Evolutionary conservation across 2,888 invertebrate genomes (phyloP), one percentile per base, ranked within the genome.

Genomic region (Ephialtes manifestator): DNA sequence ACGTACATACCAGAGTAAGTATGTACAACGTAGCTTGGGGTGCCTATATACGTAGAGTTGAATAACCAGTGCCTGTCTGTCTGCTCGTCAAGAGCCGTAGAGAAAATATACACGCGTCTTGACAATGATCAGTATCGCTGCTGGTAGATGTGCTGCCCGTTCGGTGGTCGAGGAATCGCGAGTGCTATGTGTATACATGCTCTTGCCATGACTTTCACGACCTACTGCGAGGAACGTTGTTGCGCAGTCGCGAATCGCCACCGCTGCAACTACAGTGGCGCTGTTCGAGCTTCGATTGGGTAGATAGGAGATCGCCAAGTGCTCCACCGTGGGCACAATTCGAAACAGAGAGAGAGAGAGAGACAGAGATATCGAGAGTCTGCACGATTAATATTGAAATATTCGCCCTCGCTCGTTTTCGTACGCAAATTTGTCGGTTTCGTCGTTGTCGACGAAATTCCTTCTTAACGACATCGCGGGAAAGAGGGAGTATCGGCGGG

Each of bases 181-280:
- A 31, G 39, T 35, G 51, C 11, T 0, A 4, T 48, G 48, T 48
- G 2, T 13, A n/a, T 31, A 7, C 18, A 39, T 5, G 20, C 35
- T 76, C 76, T 55, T 77, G 53, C 24, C 68, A 48, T 78, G 78
- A 70, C 70, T 71, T 71, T 79, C 78, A 79, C 78, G 78, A 79
- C 70, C 78, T 63, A 79, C 78, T 79, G 70, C 70, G 68, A 31
- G 46, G 10, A 35, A 24, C 51, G 15, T 51, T 18, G 13, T 31
- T n/a, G 11, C 51, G 18, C 18, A 31, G n/a, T 18, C 51, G 24
- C n/a, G 63, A n/a, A 13, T 18, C 18, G 11, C 63, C 2, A 35
- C 39, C 11, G 35, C 63, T 63, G 63, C 35, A 39, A 43, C 43
- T 13, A 24, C 55, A 28, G 58, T 58, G 58, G 58, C 28, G 58